phyloP scores from a whole-genome alignment of 2,888 invertebrate species.

The Ceraclea dissimilis region DNA sequence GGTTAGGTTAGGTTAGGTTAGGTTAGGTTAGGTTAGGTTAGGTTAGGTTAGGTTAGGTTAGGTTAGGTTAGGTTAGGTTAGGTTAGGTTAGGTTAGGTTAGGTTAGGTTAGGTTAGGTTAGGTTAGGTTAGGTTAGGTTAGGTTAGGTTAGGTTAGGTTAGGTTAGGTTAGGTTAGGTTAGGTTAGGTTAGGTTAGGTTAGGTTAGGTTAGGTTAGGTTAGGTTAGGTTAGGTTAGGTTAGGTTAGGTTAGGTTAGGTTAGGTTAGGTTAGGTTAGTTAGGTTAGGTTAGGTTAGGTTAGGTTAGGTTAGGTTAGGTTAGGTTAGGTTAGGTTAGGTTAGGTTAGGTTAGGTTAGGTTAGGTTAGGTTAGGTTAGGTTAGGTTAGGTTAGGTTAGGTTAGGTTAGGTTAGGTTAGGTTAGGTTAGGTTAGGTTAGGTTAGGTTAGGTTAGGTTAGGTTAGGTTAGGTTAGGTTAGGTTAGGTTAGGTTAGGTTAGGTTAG shows the following conservation, averaged over 20 bases:
- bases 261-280: slow-evolving; percentile 21
- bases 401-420: slow-evolving; percentile 25
- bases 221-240: slow-evolving; percentile 23
- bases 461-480: slow-evolving; percentile 23
- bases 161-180: slow-evolving; percentile 26
- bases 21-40: slow-evolving; percentile 23
- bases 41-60: slow-evolving; percentile 25
- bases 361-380: slow-evolving; percentile 3
- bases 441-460: slow-evolving; percentile 27
- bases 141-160: slow-evolving; percentile 23
- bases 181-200: slow-evolving; percentile 22
- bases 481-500: slow-evolving; percentile 25
- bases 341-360: slow-evolving; percentile 17
- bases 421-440: slow-evolving; percentile 27
- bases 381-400: slow-evolving; percentile 12
- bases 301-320: slow-evolving; percentile 13
- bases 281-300: slow-evolving; percentile 24
- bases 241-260: slow-evolving; percentile 16
- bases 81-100: slow-evolving; percentile 20
- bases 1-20: slow-evolving; percentile 26
- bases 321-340: slow-evolving; percentile 10
- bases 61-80: slow-evolving; percentile 25
- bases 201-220: slow-evolving; percentile 24
- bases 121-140: slow-evolving; percentile 23
- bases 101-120: slow-evolving; percentile 24